phyloP scores from a whole-genome alignment of 2,113 vertebrate genomes.

The Chaetorhynchus papuensis region DNA sequence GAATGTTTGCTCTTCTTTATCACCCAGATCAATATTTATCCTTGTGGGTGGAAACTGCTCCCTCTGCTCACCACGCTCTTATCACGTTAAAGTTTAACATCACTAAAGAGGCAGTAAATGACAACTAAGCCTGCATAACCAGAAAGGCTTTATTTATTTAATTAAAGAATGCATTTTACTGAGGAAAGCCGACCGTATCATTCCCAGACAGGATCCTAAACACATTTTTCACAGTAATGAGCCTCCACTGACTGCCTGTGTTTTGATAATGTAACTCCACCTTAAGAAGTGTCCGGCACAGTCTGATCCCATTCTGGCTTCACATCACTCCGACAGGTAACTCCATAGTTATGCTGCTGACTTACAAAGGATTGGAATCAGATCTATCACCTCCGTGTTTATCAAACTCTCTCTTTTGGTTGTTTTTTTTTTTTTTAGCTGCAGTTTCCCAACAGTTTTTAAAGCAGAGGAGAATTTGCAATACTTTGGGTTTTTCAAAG shows the following conservation, averaged over 20 bases:
- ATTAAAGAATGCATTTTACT: not conserved
- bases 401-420: not conserved
- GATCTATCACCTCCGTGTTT: not conserved
- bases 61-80: not conserved
- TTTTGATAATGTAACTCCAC: not conserved
- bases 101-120: slow-evolving; percentile 2
- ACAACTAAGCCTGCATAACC: not conserved
- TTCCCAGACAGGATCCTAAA: not conserved
- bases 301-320: not conserved
- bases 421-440: not conserved
- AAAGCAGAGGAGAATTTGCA: not conserved
- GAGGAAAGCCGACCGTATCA: not conserved
- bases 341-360: not conserved
- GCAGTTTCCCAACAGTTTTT: not conserved
- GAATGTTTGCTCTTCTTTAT: slow-evolving; percentile 61
- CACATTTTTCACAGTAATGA: not conserved
- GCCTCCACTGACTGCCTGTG: not conserved
- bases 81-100: slow-evolving; percentile 43
- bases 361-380: not conserved
- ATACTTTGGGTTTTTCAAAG: not conserved
- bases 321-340: not conserved
- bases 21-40: slow-evolving; percentile 56
- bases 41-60: slow-evolving; percentile 56
- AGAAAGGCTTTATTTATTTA: slow-evolving; percentile 17
- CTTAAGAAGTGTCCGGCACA: not conserved